Evolutionary conservation across 2,113 vertebrate species (phyloP).

Genomic region (Pteronura brasiliensis): DNA sequence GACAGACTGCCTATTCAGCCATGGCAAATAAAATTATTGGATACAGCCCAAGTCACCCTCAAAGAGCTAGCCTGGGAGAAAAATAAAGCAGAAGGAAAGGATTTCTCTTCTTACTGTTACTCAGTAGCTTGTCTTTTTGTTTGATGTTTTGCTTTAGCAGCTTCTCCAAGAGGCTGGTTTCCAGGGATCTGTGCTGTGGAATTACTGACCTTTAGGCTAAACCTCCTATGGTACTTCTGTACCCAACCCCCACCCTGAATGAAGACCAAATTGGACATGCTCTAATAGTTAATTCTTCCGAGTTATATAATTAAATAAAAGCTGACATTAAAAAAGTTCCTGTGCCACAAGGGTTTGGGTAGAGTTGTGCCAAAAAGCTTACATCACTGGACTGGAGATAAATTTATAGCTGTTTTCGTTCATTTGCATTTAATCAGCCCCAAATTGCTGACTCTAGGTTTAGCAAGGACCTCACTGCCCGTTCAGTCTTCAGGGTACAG

Average conservation of each 20-base stretch:
- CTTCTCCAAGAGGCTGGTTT: neutral
- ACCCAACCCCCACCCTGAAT: neutral
- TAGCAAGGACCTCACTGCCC: slow-evolving; percentile 2
- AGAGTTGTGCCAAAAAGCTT: slow-evolving; percentile 51
- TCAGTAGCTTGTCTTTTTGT: neutral
- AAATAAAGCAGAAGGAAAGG: neutral
- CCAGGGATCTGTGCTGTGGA: neutral
- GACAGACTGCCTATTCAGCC: neutral
- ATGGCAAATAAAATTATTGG: slow-evolving; percentile 18
- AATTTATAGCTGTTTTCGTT: slow-evolving; percentile 59
- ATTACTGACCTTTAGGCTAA: neutral
- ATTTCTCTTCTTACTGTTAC: neutral
- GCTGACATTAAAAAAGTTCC: slow-evolving; percentile 24
- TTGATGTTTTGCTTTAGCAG: neutral
- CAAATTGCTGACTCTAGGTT: slow-evolving; percentile 56
- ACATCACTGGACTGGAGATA: slow-evolving; percentile 30
- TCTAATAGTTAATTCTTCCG: slow-evolving; percentile 44
- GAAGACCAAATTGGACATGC: slow-evolving; percentile 37
- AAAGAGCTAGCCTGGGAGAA: neutral
- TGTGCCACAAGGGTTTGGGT: neutral
- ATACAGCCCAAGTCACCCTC: neutral
- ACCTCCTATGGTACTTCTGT: neutral
- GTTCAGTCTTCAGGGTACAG: neutral
- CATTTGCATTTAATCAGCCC: slow-evolving; percentile 73
- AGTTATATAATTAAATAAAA: slow-evolving; percentile 56